Percentiles rank a stretch among this genome's conserved stretches.
phyloP scores from a whole-genome alignment of 2,888 invertebrate genomes.

The Dusona sp. region DNA sequence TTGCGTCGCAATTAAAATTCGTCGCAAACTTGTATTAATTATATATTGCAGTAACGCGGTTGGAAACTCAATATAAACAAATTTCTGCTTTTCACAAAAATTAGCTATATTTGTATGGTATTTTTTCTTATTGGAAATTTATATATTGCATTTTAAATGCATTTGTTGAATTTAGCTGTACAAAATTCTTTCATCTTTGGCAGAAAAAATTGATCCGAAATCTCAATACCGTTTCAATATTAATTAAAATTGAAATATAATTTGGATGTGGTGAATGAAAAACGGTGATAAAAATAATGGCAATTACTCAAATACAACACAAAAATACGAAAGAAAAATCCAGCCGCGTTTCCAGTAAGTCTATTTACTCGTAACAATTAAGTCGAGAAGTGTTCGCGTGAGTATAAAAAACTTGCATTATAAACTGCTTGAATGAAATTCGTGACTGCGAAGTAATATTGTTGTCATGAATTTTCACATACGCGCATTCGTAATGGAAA shows the following conservation, averaged over 20 bases:
- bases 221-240: neutral
- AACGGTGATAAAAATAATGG: neutral
- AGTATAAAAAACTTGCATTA: slow-evolving; percentile 20
- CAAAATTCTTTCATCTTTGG: too few relatives aligned
- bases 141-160: neutral
- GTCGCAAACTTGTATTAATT: slow-evolving; percentile 45
- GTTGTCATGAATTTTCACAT: slow-evolving; percentile 43
- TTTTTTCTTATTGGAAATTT: neutral
- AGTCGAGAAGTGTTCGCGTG: neutral
- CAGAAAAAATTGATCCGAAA: too few relatives aligned
- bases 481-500: slow-evolving; percentile 37
- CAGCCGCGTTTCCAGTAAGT: slow-evolving; percentile 28
- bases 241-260: neutral
- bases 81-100: neutral
- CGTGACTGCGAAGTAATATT: slow-evolving; percentile 8
- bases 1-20: slow-evolving; percentile 49
- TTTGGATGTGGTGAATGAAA: neutral
- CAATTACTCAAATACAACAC: neutral
- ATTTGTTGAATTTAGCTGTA: neutral
- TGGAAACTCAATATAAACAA: slow-evolving; percentile 3
- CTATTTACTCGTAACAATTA: too few relatives aligned
- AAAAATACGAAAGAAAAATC: slow-evolving; percentile 16
- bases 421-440: slow-evolving; percentile 54
- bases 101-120: too few relatives aligned
- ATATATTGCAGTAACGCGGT: slow-evolving; percentile 64